These are phyloP conservation scores for Platysteira castanea DNA, from an alignment of 2,113 vertebrate species.

Conservation along the genomic window DNA sequence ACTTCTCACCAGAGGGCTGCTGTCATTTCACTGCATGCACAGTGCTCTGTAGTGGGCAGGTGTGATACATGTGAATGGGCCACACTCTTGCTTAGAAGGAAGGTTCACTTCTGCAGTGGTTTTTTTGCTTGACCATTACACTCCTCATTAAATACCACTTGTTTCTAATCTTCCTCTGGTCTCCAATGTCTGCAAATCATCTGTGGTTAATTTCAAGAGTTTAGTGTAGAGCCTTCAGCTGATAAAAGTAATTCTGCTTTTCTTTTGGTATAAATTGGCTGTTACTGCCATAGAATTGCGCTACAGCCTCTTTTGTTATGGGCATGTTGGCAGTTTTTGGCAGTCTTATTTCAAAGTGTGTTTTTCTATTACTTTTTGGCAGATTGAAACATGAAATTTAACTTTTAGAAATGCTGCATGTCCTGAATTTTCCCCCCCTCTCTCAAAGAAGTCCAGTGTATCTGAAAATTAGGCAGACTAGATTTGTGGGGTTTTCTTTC, in stretches of 20 bases:
- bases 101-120: not conserved
- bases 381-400: not conserved
- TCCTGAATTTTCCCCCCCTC: not conserved
- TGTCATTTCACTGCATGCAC: rapidly evolving
- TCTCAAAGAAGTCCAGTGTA: not conserved
- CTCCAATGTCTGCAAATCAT: not conserved
- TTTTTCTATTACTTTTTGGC: not conserved
- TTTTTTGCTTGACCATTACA: not conserved
- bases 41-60: not conserved
- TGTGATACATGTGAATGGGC: rapidly evolving
- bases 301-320: not conserved
- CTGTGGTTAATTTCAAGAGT: not conserved
- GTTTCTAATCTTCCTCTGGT: not conserved
- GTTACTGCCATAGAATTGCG: not conserved
- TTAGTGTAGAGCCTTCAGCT: not conserved
- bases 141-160: not conserved
- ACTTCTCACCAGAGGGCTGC: not conserved
- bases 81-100: not conserved
- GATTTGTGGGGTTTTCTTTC: not conserved
- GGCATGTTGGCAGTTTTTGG: not conserved
- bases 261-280: not conserved
- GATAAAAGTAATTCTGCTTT: not conserved
- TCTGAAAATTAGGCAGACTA: not conserved
- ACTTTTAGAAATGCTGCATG: not conserved
- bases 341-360: not conserved